These are phyloP conservation scores for Formica exsecta DNA, from an alignment of 1,140 invertebrate genomes.

Conservation along the genomic window DNA sequence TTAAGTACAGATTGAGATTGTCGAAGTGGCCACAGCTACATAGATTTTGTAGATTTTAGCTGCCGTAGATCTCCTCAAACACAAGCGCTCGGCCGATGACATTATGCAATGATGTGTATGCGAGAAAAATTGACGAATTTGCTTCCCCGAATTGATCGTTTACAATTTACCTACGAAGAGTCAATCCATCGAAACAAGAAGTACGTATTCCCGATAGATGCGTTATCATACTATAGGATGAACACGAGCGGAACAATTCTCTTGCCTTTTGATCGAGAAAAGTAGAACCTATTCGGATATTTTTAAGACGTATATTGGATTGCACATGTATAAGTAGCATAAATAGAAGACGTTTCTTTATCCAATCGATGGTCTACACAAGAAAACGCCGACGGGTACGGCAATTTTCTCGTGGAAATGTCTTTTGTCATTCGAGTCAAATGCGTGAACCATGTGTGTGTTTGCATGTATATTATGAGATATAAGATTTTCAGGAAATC, in stretches of 20 bases:
- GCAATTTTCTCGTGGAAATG: background rate
- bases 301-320: constrained; percentile 76
- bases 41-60: constrained; percentile 72
- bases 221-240: constrained; percentile 72
- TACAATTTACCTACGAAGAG: constrained; percentile 74
- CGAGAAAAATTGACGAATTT: constrained; percentile 32
- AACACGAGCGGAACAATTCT: constrained; percentile 77
- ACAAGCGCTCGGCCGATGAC: constrained; percentile 53
- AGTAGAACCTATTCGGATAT: constrained; percentile 74
- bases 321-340: constrained; percentile 69
- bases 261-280: constrained; percentile 75
- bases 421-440: constrained; percentile 7
- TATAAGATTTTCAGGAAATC: background rate
- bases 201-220: constrained; percentile 71
- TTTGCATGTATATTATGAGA: background rate
- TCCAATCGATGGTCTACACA: constrained; percentile 37
- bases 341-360: constrained; percentile 71
- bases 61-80: constrained; percentile 71
- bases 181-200: constrained; percentile 74
- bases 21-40: constrained; percentile 71
- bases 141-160: constrained; percentile 63
- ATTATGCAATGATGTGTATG: background rate
- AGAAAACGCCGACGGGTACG: constrained; percentile 36
- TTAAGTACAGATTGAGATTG: constrained; percentile 74
- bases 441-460: background rate